phyloP scores from a whole-genome alignment of 2,888 invertebrate genomes.

The Caenorhabditis japonica region DNA sequence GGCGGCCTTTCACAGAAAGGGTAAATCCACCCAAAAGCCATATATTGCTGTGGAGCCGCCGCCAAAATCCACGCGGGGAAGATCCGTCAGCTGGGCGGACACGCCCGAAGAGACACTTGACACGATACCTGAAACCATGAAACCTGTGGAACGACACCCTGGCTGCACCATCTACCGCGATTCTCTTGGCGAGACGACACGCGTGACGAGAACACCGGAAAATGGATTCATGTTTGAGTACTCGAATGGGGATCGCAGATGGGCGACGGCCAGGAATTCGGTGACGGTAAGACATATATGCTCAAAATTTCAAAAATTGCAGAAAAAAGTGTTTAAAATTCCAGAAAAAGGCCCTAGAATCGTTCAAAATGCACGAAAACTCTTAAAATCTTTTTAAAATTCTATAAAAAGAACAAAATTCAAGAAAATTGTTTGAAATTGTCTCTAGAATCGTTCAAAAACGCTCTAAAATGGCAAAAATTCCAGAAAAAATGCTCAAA shows the following conservation, averaged over 20 bases:
- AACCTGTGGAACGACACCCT: neutral
- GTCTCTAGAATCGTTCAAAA: no score
- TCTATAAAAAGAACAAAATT: no score
- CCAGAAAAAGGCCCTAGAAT: neutral
- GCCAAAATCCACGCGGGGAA: neutral
- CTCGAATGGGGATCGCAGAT: conserved; percentile 23
- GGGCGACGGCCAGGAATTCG: conserved; percentile 12
- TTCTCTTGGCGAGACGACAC: conserved; percentile 1
- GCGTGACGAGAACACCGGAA: conserved; percentile 15
- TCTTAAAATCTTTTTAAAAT: no score
- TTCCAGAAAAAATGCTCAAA: no score
- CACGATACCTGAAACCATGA: conserved; percentile 4
- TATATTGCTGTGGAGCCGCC: neutral
- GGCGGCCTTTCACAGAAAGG: conserved; percentile 13
- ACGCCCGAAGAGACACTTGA: conserved; percentile 15
- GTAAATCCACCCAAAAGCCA: neutral
- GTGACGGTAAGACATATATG: no score
- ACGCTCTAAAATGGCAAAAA: no score
- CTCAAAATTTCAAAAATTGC: neutral
- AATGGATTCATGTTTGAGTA: conserved; percentile 21
- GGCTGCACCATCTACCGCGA: conserved; percentile 16
- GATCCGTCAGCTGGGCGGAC: conserved; percentile 32
- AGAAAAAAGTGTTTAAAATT: no score
- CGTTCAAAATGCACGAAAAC: no score
- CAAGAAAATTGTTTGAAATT: no score